Base-by-base conservation (phyloP, 2,113 vertebrate species). In the Chitala chitala region DNA sequence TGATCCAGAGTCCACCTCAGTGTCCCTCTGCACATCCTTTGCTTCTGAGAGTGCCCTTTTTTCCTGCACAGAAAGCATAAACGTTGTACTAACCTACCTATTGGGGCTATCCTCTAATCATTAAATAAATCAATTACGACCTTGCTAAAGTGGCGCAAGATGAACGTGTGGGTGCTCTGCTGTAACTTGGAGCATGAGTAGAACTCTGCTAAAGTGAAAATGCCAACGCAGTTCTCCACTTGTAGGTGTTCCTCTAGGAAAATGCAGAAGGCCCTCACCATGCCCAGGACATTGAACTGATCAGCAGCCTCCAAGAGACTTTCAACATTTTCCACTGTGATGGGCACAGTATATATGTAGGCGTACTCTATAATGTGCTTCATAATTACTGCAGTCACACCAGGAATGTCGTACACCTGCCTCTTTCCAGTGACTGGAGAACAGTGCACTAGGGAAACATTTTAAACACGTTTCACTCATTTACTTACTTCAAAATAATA, bases 111-210 rank as follows among this genome's bases (percentile, higher is more conserved):
- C n/a, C n/a, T n/a, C n/a, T n/a, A n/a, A n/a, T n/a, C n/a, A n/a
- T n/a, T n/a, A n/a, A n/a, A n/a, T n/a, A n/a, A n/a, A n/a, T n/a
- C n/a, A n/a, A n/a, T n/a, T n/a, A n/a, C 76, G 76, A 92, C 83
- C 69, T 91, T 87, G 85, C 92, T 84, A 0, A 92, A 93, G 83
- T 90, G 85, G 36, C 87, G 86, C 74, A 92, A 77, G 54, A 91
- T 90, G 84, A 89, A 92, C 72, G 72, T 66, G 20, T 40, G 87
- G 72, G 91, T 87, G 10, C 82, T 87, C 72, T 87, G 84, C 56
- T 73, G 78, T 69, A 93, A 84, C 7, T 91, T 79, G 0, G 88
- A 87, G 71, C 86, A 89, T 74, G 82, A 74, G 82, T 89, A 91
- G 42, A 83, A 76, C 40, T 85, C 77, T 0, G 88, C 90, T 80